A percentile compares a stretch with the other conserved stretches of the same genome.
Evolutionary conservation across 2,888 invertebrate genomes (phyloP).

Genomic region (Drosophila birchii): DNA sequence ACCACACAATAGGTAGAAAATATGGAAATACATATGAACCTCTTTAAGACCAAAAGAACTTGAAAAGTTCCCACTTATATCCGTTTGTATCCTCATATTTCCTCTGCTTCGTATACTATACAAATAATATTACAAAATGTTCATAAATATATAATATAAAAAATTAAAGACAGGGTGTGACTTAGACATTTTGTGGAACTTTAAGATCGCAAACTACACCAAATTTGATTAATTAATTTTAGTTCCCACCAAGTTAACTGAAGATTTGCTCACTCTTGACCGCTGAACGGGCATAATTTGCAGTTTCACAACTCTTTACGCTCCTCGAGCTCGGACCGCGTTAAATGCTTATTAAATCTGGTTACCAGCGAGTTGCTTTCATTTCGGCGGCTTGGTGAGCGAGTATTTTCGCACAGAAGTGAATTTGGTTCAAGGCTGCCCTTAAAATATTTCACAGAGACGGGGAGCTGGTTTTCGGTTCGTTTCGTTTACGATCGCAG

Average conservation of each 20-base stretch:
- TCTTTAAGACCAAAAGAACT: neutral
- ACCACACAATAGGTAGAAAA: neutral
- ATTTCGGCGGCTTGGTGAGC: constrained; percentile 21
- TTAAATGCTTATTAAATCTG: constrained; percentile 48
- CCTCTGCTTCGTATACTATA: neutral
- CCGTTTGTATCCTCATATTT: neutral
- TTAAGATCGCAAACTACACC: neutral
- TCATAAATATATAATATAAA: neutral
- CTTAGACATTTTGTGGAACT: neutral
- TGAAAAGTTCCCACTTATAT: neutral
- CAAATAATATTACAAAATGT: neutral
- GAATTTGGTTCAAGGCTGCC: constrained; percentile 62
- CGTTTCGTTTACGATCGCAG: constrained; percentile 41
- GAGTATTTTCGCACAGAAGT: constrained; percentile 36
- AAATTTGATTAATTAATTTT: constrained; percentile 25
- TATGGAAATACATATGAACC: neutral
- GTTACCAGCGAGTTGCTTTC: constrained; percentile 43
- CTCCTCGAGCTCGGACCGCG: constrained; percentile 11
- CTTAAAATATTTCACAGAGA: constrained; percentile 39
- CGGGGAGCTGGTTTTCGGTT: constrained; percentile 34
- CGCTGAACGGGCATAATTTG: constrained; percentile 34
- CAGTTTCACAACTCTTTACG: constrained; percentile 34
- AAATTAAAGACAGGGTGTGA: neutral
- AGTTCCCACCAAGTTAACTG: constrained; percentile 21
- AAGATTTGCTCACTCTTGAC: constrained; percentile 34